Evolutionary conservation across 2,888 invertebrate species (phyloP).

Genomic region (Halictus ligatus): DNA sequence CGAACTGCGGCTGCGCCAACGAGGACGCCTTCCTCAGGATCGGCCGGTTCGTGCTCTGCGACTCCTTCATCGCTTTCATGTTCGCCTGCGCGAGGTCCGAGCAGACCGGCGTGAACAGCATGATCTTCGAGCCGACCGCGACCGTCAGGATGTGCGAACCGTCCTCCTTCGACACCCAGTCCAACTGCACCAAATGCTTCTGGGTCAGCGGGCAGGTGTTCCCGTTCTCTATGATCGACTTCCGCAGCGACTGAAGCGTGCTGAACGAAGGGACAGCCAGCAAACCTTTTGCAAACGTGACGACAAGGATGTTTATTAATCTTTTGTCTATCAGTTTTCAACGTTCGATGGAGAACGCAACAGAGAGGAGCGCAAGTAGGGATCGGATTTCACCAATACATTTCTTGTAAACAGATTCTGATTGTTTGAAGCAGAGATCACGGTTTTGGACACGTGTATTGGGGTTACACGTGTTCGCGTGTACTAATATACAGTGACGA

Average conservation of each 20-base stretch:
- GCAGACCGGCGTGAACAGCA: slow-evolving; percentile 96
- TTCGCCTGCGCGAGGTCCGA: slow-evolving; percentile 98
- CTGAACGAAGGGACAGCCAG: slow-evolving; percentile 96
- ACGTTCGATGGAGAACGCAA: neutral
- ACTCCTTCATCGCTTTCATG: slow-evolving; percentile 95
- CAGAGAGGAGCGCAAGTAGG: neutral
- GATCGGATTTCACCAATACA: neutral
- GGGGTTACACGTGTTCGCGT: too few relatives aligned
- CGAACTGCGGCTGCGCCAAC: slow-evolving; percentile 94
- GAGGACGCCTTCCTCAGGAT: slow-evolving; percentile 96
- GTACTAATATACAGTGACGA: too few relatives aligned
- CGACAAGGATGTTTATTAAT: neutral
- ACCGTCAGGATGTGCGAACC: slow-evolving; percentile 99
- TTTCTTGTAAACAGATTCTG: neutral
- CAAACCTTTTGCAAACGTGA: slow-evolving; percentile 84
- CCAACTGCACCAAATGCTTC: slow-evolving; percentile 96
- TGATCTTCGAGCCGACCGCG: slow-evolving; percentile 96
- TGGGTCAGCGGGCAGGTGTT: slow-evolving; percentile 96
- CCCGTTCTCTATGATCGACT: slow-evolving; percentile 95
- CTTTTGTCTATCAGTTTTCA: neutral
- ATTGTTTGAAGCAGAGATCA: too few relatives aligned
- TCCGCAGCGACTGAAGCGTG: slow-evolving; percentile 93
- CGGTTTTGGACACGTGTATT: too few relatives aligned
- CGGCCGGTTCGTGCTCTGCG: slow-evolving; percentile 92
- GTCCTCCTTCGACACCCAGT: slow-evolving; percentile 99